phyloP scores from a whole-genome alignment of 2,888 invertebrate genomes.

The Clostera curtula region DNA sequence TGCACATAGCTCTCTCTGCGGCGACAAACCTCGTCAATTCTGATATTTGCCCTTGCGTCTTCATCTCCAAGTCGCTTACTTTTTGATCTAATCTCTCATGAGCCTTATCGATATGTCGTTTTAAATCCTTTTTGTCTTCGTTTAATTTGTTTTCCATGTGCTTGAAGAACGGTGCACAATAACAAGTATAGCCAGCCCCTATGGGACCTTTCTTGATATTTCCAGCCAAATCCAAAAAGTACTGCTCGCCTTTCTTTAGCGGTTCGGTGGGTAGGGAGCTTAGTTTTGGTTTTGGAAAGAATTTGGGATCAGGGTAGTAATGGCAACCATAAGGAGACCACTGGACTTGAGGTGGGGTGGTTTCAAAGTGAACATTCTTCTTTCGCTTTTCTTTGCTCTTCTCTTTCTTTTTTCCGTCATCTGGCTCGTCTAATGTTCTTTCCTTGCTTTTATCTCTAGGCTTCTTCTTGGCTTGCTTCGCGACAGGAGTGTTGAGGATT shows the following conservation, averaged over 20 bases:
- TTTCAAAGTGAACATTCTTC: constrained; percentile 74
- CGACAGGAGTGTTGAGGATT: constrained; percentile 78
- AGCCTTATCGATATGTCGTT: constrained; percentile 85
- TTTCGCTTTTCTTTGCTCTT: constrained; percentile 63
- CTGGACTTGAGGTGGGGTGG: constrained; percentile 64
- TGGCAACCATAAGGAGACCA: constrained; percentile 96
- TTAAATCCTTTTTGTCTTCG: constrained; percentile 85
- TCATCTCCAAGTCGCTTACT: constrained; percentile 85
- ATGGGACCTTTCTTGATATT: constrained; percentile 96
- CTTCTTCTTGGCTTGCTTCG: constrained; percentile 61
- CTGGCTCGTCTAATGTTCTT: constrained; percentile 70
- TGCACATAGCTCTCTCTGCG: constrained; percentile 76
- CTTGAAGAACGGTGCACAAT: constrained; percentile 93
- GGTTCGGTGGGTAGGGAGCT: constrained; percentile 92
- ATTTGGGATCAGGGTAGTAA: constrained; percentile 89
- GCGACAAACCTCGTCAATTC: constrained; percentile 80
- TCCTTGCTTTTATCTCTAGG: constrained; percentile 68
- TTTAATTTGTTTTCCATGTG: constrained; percentile 90
- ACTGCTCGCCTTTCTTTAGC: constrained; percentile 91
- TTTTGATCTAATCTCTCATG: constrained; percentile 87
- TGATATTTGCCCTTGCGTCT: constrained; percentile 82
- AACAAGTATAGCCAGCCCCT: constrained; percentile 94
- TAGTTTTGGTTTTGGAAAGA: constrained; percentile 88
- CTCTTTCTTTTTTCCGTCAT: constrained; percentile 57
- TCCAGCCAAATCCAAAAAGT: constrained; percentile 94